Evolutionary conservation across 2,888 invertebrate species (phyloP), one percentile per base, ranked within the genome.

Genomic region (Strigamia crassipes): DNA sequence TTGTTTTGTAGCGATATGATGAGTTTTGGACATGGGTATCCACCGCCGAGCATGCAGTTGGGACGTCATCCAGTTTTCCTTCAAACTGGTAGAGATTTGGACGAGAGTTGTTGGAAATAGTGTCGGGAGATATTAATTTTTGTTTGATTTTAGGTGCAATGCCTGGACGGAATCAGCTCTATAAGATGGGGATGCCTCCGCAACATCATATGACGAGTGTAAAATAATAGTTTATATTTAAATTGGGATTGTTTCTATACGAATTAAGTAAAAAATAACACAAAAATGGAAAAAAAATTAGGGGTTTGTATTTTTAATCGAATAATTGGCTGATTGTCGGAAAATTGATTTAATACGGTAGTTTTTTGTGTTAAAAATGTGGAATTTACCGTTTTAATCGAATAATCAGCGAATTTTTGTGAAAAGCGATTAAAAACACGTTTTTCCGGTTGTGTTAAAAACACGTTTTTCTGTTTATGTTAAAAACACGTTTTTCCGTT

Each of bases 41-140:
- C 82, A 41, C 84, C 84, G 27, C 83, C 82, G 31, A 83, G 84
- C 78, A 81, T 90, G 81, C 89, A 89, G 12, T 86, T 88, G 66
- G 89, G 89, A 38, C 91, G 92, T 18, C 92, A 92, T 85, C 91
- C 92, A 83, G 91, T 94, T 86, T 92, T 94, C 86, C 89, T 93
- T 79, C 93, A 86, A 81, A 85, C 86, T 56, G 83, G 83, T 83
- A 34, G n/a, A n/a, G 78, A 73, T 1, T 81, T 3, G 79, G 34
- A 21, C 79, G 73, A 21, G 4, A 73, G 13, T n/a, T 78, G 23
- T 77, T 79, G 6, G 6, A 23, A 78, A 79, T 34, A 10, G 8
- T 9, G 18, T 9, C 12, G 41, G 12, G 6, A 41, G 41, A 9
- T 41, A 41, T 34, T 34, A 5, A 34, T 34, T 34, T 34, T 34